These are phyloP conservation scores for Nycticryphes semicollaris DNA, from an alignment of 2,113 vertebrate species.

Conservation along the genomic window DNA sequence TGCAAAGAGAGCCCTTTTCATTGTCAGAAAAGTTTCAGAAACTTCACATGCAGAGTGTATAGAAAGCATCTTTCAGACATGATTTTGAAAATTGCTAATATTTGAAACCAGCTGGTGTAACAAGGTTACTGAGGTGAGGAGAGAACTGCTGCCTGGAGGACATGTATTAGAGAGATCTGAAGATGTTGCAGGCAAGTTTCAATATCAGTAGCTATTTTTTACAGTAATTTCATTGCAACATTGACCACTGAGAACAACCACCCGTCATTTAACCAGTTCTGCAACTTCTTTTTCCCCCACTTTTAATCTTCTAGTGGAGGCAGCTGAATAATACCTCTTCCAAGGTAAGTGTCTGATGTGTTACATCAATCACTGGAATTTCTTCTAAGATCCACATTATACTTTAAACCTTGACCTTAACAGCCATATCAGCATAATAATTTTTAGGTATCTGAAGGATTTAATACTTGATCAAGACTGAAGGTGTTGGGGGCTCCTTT, in stretches of 20 bases:
- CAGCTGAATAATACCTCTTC: slow-evolving; percentile 45
- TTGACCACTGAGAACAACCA: slow-evolving; percentile 56
- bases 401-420: slow-evolving; percentile 64
- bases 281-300: slow-evolving; percentile 17
- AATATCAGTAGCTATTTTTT: slow-evolving; percentile 60
- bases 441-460: slow-evolving; percentile 47
- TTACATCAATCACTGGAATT: slow-evolving; percentile 41
- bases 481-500: slow-evolving; percentile 34
- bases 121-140: slow-evolving; percentile 57
- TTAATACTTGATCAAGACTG: slow-evolving; percentile 25
- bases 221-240: slow-evolving; percentile 60
- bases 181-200: slow-evolving; percentile 58
- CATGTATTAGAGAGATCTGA: slow-evolving; percentile 39
- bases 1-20: background rate
- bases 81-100: slow-evolving; percentile 58
- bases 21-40: slow-evolving; percentile 46
- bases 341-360: slow-evolving; percentile 46
- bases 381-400: slow-evolving; percentile 48
- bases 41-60: slow-evolving; percentile 16
- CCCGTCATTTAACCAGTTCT: slow-evolving; percentile 45
- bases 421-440: slow-evolving; percentile 43
- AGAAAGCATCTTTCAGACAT: slow-evolving; percentile 14
- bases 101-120: slow-evolving; percentile 56
- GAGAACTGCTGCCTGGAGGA: slow-evolving; percentile 50
- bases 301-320: slow-evolving; percentile 54